Conservation (phyloP, 1,140 invertebrate species). For the Saccostrea cuccullata region DNA sequence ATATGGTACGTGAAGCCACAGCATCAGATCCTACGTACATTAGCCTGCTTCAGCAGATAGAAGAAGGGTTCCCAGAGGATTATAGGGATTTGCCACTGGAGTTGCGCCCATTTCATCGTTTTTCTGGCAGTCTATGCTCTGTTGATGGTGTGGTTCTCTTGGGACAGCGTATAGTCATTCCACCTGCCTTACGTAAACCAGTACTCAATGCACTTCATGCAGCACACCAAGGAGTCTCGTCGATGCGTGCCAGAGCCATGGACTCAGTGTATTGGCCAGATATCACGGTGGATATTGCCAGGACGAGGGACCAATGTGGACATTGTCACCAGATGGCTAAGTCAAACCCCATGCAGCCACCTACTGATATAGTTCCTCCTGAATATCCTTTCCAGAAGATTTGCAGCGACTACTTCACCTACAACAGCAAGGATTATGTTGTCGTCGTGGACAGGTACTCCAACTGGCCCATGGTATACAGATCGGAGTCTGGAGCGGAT, state of each 20-base stretch:
- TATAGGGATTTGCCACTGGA: no score
- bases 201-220: slow-evolving; percentile 24
- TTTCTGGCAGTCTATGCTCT: no score
- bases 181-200: no score
- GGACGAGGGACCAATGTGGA: slow-evolving; percentile 45
- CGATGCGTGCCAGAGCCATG: slow-evolving; percentile 21
- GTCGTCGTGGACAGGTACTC: slow-evolving; percentile 59
- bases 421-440: slow-evolving; percentile 54
- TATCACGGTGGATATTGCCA: slow-evolving; percentile 48
- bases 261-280: slow-evolving; percentile 32
- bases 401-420: slow-evolving; percentile 52
- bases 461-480: slow-evolving; percentile 56
- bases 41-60: no score
- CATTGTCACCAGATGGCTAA: slow-evolving; percentile 56
- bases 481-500: slow-evolving; percentile 39
- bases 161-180: no score
- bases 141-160: no score
- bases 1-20: no score
- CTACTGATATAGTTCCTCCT: slow-evolving; percentile 40
- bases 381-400: slow-evolving; percentile 60
- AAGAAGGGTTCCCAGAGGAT: no score
- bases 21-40: no score
- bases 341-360: slow-evolving; percentile 56
- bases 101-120: no score
- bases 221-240: slow-evolving; percentile 33